phyloP scores from a whole-genome alignment of 2,888 invertebrate species.

The Chydorus sphaericus region DNA sequence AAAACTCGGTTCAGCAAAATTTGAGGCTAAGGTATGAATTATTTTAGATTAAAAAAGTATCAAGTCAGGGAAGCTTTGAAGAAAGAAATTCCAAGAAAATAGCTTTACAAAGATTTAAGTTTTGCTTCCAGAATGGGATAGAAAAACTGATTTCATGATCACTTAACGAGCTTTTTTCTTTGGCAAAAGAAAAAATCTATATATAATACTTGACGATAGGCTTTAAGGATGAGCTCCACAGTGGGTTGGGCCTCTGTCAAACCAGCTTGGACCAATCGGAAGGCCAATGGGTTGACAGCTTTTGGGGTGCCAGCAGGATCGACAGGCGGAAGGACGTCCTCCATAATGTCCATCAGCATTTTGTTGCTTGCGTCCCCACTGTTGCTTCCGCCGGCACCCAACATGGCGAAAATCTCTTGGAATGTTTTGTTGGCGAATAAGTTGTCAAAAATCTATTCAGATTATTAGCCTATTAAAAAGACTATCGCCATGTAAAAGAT shows the following conservation, averaged over 20 bases:
- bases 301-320: background rate
- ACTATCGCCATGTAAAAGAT: background rate
- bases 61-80: too few species aligned
- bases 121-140: too few species aligned
- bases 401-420: slow-evolving; percentile 12
- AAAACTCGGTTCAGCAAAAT: too few species aligned
- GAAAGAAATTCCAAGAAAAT: too few species aligned
- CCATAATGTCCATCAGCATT: background rate
- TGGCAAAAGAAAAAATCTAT: too few species aligned
- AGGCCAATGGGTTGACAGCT: background rate
- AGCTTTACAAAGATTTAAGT: too few species aligned
- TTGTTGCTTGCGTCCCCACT: background rate
- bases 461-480: too few species aligned
- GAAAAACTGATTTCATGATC: too few species aligned
- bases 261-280: background rate
- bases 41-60: too few species aligned
- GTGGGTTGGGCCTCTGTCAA: background rate
- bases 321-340: background rate
- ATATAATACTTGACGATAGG: background rate
- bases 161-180: too few species aligned
- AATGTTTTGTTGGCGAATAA: slow-evolving; percentile 14
- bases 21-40: too few species aligned
- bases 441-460: slow-evolving; percentile 5
- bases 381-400: background rate
- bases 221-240: background rate